phyloP scores from a whole-genome alignment of 2,888 invertebrate species.

The Steinernema scapterisci region DNA sequence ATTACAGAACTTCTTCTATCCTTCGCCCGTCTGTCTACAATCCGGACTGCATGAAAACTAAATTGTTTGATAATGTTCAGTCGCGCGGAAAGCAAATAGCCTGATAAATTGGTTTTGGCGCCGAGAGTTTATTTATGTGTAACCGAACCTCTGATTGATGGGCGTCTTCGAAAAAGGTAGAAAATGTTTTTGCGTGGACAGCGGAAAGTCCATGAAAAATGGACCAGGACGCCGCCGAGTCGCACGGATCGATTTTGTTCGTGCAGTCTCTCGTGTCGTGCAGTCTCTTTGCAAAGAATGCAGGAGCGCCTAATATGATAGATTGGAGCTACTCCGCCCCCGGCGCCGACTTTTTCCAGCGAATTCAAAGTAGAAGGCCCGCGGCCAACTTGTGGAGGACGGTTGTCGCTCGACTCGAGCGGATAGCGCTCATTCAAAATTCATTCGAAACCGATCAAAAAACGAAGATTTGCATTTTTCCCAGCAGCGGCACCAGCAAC shows the following conservation, averaged over 20 bases:
- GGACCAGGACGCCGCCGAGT: neutral
- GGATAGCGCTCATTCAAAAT: conserved; percentile 12
- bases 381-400: neutral
- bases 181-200: conserved; percentile 2
- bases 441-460: neutral
- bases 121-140: conserved; percentile 22
- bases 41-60: too few relatives aligned
- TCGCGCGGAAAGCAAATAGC: conserved; percentile 14
- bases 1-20: too few relatives aligned
- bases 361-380: neutral
- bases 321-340: conserved; percentile 27
- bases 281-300: neutral
- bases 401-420: neutral
- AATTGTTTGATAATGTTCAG: conserved; percentile 7
- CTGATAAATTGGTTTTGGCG: neutral
- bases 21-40: too few relatives aligned
- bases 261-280: neutral
- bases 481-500: neutral
- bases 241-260: neutral
- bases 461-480: conserved; percentile 15
- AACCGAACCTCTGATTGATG: conserved; percentile 12
- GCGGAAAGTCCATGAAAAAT: neutral
- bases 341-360: neutral
- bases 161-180: conserved; percentile 17
- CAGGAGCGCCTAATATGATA: conserved; percentile 11